A percentile compares a stretch with the other conserved stretches of the same genome.
Evolutionary conservation across 53 echinoderm and acorn worm genomes (phyloP).

Genomic region (Patiria pectinifera): DNA sequence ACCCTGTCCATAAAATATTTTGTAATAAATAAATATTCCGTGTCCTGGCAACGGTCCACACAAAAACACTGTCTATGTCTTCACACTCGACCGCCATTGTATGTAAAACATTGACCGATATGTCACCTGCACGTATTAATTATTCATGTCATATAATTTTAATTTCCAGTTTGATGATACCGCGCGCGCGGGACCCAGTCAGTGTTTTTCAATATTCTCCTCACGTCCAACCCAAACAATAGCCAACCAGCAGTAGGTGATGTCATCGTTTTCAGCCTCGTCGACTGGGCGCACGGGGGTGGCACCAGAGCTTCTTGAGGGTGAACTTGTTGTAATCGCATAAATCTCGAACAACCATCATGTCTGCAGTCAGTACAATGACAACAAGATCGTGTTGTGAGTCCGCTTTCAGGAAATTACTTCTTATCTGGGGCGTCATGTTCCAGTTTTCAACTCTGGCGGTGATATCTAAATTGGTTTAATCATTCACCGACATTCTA

Average conservation of each 20-base stretch:
- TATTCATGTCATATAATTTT: slow-evolving; percentile 42
- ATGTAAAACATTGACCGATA: slow-evolving; percentile 16
- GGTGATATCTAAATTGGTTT: slow-evolving; percentile 70
- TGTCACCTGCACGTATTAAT: slow-evolving; percentile 50
- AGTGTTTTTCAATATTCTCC: slow-evolving; percentile 79
- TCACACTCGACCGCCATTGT: slow-evolving; percentile 35
- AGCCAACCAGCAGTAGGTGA: slow-evolving; percentile 89
- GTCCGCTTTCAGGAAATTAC: slow-evolving; percentile 48
- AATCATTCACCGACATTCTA: slow-evolving; percentile 80
- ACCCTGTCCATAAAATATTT: background rate
- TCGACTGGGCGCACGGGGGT: slow-evolving; percentile 77
- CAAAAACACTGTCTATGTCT: slow-evolving; percentile 1
- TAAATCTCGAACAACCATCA: background rate
- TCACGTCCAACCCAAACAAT: slow-evolving; percentile 86
- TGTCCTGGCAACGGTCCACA: slow-evolving; percentile 20
- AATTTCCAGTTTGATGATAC: slow-evolving; percentile 4
- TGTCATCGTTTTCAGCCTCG: slow-evolving; percentile 90
- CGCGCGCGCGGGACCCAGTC: background rate
- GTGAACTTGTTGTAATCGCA: slow-evolving; percentile 6
- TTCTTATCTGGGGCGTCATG: slow-evolving; percentile 49
- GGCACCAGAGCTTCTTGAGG: slow-evolving; percentile 45
- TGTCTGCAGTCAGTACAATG: background rate
- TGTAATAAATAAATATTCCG: background rate
- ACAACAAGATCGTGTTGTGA: slow-evolving; percentile 27
- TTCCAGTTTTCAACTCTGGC: slow-evolving; percentile 49